Evolutionary conservation across 2,888 invertebrate species (phyloP).

Genomic region (Ditylenchus weischeri): DNA sequence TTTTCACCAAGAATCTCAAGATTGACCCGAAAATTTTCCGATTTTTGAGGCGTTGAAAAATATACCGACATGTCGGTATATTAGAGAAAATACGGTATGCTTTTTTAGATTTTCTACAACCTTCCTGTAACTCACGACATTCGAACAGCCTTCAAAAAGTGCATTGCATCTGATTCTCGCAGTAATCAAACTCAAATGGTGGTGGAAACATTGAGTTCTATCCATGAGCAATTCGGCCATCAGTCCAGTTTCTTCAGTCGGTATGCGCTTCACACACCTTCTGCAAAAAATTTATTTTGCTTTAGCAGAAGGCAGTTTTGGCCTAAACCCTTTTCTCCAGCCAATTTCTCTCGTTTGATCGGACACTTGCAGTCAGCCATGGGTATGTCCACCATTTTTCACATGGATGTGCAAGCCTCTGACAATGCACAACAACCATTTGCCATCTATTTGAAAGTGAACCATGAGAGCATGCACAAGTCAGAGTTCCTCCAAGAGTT

Average conservation of each 20-base stretch:
- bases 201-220: neutral
- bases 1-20: no score
- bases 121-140: conserved; percentile 1
- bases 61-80: no score
- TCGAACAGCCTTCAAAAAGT: conserved; percentile 4
- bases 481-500: conserved; percentile 2
- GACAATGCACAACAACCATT: neutral
- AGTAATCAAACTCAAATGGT: neutral
- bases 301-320: neutral
- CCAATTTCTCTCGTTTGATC: neutral
- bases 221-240: neutral
- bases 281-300: no score
- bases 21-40: no score
- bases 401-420: conserved; percentile 4
- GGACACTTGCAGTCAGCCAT: conserved; percentile 3
- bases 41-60: no score
- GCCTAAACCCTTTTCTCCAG: neutral
- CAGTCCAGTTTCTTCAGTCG: neutral
- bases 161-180: conserved; percentile 3
- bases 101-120: conserved; percentile 7
- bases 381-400: conserved; percentile 3
- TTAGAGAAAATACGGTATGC: no score
- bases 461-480: conserved; percentile 3
- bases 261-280: no score
- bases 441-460: conserved; percentile 1